Conservation (phyloP, 1,140 invertebrate species). For the Palaemon carinicauda region DNA sequence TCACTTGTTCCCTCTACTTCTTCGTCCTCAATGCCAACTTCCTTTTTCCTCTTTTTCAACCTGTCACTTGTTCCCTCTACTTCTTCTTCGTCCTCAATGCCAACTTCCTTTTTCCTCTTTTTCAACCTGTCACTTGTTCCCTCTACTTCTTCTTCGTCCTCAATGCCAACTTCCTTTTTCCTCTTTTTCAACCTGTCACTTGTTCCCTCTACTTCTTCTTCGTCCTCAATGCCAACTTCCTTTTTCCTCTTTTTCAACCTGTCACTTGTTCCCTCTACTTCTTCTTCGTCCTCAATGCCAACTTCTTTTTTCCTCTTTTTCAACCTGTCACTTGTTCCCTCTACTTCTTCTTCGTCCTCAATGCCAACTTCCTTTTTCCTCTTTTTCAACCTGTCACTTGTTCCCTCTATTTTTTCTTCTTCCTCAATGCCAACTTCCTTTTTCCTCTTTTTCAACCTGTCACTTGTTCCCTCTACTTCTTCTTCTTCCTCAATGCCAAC, state of each 20-base stretch:
- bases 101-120: not conserved
- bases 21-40: not conserved
- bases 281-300: not conserved
- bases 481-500: not conserved
- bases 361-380: not conserved
- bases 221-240: not conserved
- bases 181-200: too few relatives aligned
- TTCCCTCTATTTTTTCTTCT: too few relatives aligned
- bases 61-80: too few relatives aligned
- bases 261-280: too few relatives aligned
- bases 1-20: too few relatives aligned
- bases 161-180: not conserved
- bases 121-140: too few relatives aligned
- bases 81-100: not conserved
- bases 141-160: too few relatives aligned
- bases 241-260: not conserved
- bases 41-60: not conserved
- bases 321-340: too few relatives aligned
- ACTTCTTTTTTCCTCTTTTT: not conserved
- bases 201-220: too few relatives aligned
- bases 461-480: too few relatives aligned
- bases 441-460: not conserved
- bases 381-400: too few relatives aligned
- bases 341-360: too few relatives aligned
- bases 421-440: not conserved